These are phyloP conservation scores for Sinocyclocheilus maitianheensis DNA, from an alignment of 2,113 vertebrate species.

Conservation along the genomic window DNA sequence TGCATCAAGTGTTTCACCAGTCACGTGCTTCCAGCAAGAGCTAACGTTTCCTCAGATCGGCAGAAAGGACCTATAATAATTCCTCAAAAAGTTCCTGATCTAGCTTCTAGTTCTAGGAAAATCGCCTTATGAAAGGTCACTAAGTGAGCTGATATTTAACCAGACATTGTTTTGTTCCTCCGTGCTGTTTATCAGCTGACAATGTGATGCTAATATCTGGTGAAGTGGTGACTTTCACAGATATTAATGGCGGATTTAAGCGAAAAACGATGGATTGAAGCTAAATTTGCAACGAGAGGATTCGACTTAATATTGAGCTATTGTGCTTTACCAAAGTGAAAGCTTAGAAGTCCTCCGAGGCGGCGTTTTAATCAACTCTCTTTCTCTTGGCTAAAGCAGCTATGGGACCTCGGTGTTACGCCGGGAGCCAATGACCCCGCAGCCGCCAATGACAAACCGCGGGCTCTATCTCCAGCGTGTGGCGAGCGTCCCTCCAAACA, in stretches of 20 bases:
- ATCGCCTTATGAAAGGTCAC: not conserved
- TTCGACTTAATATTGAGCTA: constrained; percentile 35
- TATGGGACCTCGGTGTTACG: constrained; percentile 11
- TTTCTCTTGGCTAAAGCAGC: constrained; percentile 29
- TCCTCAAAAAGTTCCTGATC: not conserved
- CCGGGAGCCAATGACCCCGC: constrained; percentile 55
- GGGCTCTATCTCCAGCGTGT: constrained; percentile 63
- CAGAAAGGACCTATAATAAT: not conserved
- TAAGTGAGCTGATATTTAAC: not conserved
- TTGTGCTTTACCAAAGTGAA: constrained; percentile 40
- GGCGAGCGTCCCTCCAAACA: constrained; percentile 59
- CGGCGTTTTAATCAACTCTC: constrained; percentile 48
- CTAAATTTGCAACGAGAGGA: constrained; percentile 31
- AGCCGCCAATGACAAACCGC: constrained; percentile 59
- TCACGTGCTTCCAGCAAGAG: not conserved
- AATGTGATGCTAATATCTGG: constrained; percentile 33
- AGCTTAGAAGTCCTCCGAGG: constrained; percentile 47
- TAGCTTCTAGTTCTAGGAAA: not conserved
- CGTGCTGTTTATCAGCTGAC: not conserved
- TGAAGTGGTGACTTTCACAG: constrained; percentile 55
- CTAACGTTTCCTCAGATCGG: not conserved
- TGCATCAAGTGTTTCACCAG: not conserved
- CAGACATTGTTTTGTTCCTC: not conserved
- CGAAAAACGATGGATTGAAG: constrained; percentile 28
- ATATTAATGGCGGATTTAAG: constrained; percentile 31